phyloP scores from a whole-genome alignment of 2,113 vertebrate genomes.

The Bubo blakistoni region DNA sequence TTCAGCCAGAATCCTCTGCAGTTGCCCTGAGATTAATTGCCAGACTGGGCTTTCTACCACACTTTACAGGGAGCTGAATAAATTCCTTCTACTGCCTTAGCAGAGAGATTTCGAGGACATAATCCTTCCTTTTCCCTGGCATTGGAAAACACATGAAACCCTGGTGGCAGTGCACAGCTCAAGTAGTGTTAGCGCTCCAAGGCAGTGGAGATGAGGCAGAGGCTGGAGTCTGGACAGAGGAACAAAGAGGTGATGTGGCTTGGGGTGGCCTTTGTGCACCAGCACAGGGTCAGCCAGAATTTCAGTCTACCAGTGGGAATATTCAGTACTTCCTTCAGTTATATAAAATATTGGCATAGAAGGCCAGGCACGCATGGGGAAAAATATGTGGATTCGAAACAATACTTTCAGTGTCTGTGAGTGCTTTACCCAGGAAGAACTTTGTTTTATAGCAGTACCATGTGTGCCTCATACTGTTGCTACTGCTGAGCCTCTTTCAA shows the following conservation, averaged over 20 bases:
- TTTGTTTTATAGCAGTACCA: conserved; percentile 65
- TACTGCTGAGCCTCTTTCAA: conserved; percentile 35
- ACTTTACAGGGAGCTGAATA: neutral
- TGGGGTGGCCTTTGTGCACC: conserved; percentile 23
- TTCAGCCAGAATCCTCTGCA: neutral
- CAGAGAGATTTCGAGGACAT: neutral
- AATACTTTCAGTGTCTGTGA: conserved; percentile 63
- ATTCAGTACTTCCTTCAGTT: conserved; percentile 40
- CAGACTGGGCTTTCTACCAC: neutral
- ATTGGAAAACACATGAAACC: neutral
- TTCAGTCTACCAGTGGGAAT: conserved; percentile 20
- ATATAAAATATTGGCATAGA: conserved; percentile 53
- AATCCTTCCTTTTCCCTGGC: neutral
- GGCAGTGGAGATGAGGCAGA: neutral
- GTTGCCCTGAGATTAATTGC: neutral
- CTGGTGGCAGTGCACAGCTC: neutral
- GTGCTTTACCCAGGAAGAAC: conserved; percentile 53
- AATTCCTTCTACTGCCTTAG: neutral
- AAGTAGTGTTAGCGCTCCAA: neutral
- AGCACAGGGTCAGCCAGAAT: conserved; percentile 26
- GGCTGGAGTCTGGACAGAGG: neutral
- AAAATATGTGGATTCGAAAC: conserved; percentile 55
- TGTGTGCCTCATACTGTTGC: conserved; percentile 46
- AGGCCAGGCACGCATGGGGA: conserved; percentile 43
- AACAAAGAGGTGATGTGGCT: conserved; percentile 22